Base-by-base conservation (phyloP, 2,888 invertebrate genomes). In the Penaeus monodon region DNA sequence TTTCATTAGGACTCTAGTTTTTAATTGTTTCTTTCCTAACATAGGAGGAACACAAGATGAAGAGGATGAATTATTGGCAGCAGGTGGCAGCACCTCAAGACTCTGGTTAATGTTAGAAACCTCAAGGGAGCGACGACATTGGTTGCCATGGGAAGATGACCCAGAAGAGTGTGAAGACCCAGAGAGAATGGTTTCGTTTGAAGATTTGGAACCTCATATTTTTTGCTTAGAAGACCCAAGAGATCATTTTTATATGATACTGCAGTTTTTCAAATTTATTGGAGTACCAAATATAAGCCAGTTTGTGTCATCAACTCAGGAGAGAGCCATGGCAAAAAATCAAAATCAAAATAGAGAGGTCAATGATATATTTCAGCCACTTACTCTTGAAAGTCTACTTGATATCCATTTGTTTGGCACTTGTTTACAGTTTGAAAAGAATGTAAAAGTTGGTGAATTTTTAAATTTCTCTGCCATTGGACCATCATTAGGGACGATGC, bases 121-220 rank as follows among this genome's bases (percentile, higher is more conserved):
- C 14, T 89, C 91, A 3, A 90, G 93, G 76, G 91, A 92, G 84
- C 63, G 78, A 20, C 88, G 91, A 76, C 92, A 92, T 88, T 92
- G 92, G 92, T 91, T 92, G 81, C 92, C 93, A 88, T 92, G 92
- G 92, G 90, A 89, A 70, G 91, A 92, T 20, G 92, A 92, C 63
- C 90, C 90, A 6, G 91, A 92, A 44, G 92, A 92, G 84, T 92
- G 92, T 91, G 93, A 93, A 88, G 93, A 93, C 89, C 90, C 91
- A 4, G 93, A 93, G 63, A 90, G 93, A 33, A 91, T 92, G 70
- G 92, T 93, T 68, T 85, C 92, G 14, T 91, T 92, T 90, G 92
- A 92, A 89, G 92, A 93, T 89, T 90, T 93, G 24, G 90, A 91
- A 20, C 91, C 91, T 12, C 84, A 88, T 20, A 78, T 86, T 8